phyloP scores from a whole-genome alignment of 2,888 invertebrate genomes.

The Caenorhabditis wallacei region DNA sequence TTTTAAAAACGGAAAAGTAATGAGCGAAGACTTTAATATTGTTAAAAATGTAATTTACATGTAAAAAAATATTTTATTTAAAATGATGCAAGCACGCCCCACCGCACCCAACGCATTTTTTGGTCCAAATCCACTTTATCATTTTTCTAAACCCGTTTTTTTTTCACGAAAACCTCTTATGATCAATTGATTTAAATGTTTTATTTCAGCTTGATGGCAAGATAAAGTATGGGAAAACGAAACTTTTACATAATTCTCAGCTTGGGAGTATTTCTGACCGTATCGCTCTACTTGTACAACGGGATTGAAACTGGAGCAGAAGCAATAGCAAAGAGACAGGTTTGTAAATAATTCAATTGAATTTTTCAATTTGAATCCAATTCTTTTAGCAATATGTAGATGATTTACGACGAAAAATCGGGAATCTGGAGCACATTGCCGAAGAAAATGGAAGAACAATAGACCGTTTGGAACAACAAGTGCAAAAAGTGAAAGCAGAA shows the following conservation, averaged over 20 bases:
- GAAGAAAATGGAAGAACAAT: constrained; percentile 63
- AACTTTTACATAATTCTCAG: constrained; percentile 51
- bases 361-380: not conserved
- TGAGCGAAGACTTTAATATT: no score
- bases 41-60: no score
- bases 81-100: not conserved
- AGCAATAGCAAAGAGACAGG: constrained; percentile 44
- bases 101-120: not conserved
- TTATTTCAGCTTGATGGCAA: constrained; percentile 50
- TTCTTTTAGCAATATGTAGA: constrained; percentile 45
- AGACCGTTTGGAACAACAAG: constrained; percentile 52
- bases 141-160: constrained; percentile 5
- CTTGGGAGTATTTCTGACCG: constrained; percentile 52
- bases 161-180: not conserved
- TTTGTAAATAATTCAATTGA: not conserved
- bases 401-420: constrained; percentile 51
- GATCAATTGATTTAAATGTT: not conserved
- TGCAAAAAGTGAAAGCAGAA: constrained; percentile 34
- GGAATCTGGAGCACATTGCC: constrained; percentile 39
- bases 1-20: no score
- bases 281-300: constrained; percentile 59
- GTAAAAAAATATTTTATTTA: not conserved
- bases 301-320: constrained; percentile 57
- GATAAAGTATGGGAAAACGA: constrained; percentile 46
- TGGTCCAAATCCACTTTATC: not conserved